These are phyloP conservation scores for Leucania comma DNA, from an alignment of 2,888 invertebrate genomes.

Conservation along the genomic window DNA sequence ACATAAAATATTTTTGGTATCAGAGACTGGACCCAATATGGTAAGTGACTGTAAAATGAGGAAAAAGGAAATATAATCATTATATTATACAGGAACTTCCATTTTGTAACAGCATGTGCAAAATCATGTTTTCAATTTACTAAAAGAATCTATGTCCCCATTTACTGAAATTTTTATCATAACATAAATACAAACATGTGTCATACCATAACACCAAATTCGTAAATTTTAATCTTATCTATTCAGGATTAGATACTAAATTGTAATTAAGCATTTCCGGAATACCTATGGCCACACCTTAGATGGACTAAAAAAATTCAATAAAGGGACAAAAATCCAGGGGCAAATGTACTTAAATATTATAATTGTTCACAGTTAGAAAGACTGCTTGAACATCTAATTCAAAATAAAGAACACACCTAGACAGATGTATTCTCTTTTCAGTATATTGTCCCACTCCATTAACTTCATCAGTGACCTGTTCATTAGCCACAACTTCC, in stretches of 20 bases:
- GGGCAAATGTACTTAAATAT: background rate
- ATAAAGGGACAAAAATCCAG: background rate
- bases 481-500: constrained; percentile 96
- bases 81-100: background rate
- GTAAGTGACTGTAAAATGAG: constrained; percentile 93
- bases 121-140: background rate
- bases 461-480: constrained; percentile 94
- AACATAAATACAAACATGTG: constrained; percentile 18
- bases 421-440: constrained; percentile 97
- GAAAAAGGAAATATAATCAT: constrained; percentile 29
- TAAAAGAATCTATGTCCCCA: background rate
- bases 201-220: constrained; percentile 6
- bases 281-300: constrained; percentile 9
- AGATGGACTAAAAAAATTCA: background rate
- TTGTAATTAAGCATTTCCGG: constrained; percentile 10
- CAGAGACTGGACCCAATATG: constrained; percentile 96
- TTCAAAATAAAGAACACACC: constrained; percentile 84
- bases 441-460: constrained; percentile 97
- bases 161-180: constrained; percentile 9
- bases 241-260: constrained; percentile 7
- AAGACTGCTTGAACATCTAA: background rate
- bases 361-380: background rate
- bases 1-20: constrained; percentile 97
- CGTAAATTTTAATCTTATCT: constrained; percentile 11
- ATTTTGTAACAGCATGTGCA: background rate